Base-by-base conservation (phyloP, 2,113 vertebrate genomes). In the Phalacrocorax brasilianus region DNA sequence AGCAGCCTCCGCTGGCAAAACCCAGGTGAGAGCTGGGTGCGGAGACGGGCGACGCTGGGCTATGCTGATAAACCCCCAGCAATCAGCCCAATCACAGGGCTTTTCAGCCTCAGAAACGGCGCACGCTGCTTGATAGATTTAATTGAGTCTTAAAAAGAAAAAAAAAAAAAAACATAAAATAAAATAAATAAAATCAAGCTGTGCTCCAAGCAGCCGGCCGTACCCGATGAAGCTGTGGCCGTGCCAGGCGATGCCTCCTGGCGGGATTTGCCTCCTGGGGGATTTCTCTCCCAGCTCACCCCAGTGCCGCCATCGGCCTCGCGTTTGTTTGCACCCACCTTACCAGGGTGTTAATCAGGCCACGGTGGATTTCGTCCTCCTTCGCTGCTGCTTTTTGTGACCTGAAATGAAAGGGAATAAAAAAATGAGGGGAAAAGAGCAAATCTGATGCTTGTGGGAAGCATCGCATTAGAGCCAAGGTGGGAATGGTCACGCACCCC, bases 131-230 rank as follows among this genome's bases (percentile, higher is more conserved):
- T 3, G 17, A 63, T 18, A 40, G 81, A 59, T 27, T 83, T 65
- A 68, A 88, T 22, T 76, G 89, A 94, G 63, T 8, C 71, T 79
- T 77, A 3, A 58, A 82, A 85, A 77, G n/a, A n/a, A 59, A 55
- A 24, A 26, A 16, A 24, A 26, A 16, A 27, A 59, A 70, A 50
- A 50, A 50, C 23, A 81, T 45, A 38, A 55, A n/a, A 45, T 27
- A 52, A 73, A 94, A 84, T 11, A 72, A 82, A 65, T 55, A 71
- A 88, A 93, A 66, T 70, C 65, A 92, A 86, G 80, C 79, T 63
- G 62, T 53, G 80, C 62, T 76, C 68, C 44, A 5, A 72, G 84
- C 58, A 63, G 78, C 58, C 1, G 3, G 45, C 26, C 13, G 0
- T 14, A 49, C 62, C 63, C 12, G 8, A 73, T 0, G 2, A 53